These are phyloP conservation scores for Sarcophaga caerulescens DNA, from an alignment of 2,888 invertebrate species.

Conservation along the genomic window DNA sequence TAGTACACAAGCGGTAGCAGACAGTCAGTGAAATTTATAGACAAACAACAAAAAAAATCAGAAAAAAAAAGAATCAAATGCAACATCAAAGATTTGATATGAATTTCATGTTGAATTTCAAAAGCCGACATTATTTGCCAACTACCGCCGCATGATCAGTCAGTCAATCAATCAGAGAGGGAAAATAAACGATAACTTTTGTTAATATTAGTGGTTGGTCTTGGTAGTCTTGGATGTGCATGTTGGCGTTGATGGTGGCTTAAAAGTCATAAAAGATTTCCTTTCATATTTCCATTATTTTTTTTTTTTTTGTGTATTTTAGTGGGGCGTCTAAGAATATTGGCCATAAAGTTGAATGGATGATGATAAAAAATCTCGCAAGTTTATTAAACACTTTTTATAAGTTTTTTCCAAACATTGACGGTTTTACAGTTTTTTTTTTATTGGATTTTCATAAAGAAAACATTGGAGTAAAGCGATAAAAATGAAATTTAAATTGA, in stretches of 20 bases:
- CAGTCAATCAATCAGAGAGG: conserved; percentile 62
- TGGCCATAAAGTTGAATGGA: conserved; percentile 30
- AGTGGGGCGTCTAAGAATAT: conserved; percentile 60
- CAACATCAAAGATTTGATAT: conserved; percentile 63
- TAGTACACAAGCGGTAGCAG: not conserved
- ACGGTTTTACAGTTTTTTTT: not conserved
- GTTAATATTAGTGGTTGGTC: conserved; percentile 6
- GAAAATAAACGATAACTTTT: conserved; percentile 46
- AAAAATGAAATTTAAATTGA: not conserved
- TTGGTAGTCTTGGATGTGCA: not conserved
- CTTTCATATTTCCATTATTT: conserved; percentile 12
- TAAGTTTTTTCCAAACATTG: conserved; percentile 51
- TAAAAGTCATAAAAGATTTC: conserved; percentile 35
- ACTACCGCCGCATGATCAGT: conserved; percentile 11
- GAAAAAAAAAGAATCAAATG: conserved; percentile 20
- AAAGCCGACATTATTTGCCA: conserved; percentile 37
- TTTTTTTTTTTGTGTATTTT: conserved; percentile 42
- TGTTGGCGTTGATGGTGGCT: conserved; percentile 23
- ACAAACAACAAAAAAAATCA: conserved; percentile 8
- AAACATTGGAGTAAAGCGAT: not conserved
- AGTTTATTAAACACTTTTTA: conserved; percentile 58
- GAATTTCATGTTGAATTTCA: conserved; percentile 34
- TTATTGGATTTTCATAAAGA: not conserved
- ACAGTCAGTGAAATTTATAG: not conserved
- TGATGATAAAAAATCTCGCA: conserved; percentile 1